These are phyloP conservation scores for Lissonota sp. DNA, from an alignment of 2,888 invertebrate species.

Conservation along the genomic window DNA sequence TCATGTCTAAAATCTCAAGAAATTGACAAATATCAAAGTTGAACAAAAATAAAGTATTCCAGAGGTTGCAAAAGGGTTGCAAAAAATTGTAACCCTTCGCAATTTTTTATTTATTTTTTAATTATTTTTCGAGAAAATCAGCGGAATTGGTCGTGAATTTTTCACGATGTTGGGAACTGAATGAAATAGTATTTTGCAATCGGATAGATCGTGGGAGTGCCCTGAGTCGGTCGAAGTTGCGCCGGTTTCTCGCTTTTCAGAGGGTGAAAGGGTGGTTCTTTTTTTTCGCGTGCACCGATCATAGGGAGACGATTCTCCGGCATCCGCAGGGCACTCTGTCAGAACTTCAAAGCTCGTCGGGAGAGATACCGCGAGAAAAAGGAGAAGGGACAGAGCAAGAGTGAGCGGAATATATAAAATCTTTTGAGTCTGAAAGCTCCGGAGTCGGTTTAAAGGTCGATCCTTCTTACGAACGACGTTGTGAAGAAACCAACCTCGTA, in stretches of 20 bases:
- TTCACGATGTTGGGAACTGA: slow-evolving; percentile 35
- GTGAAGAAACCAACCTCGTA: slow-evolving; percentile 28
- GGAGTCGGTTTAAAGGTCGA: slow-evolving; percentile 64
- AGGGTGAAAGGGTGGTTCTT: not conserved
- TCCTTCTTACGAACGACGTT: slow-evolving; percentile 43
- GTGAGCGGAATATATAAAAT: slow-evolving; percentile 22
- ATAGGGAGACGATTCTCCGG: slow-evolving; percentile 28
- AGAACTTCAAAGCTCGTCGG: slow-evolving; percentile 57
- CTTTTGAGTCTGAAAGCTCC: slow-evolving; percentile 52
- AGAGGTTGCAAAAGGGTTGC: no score
- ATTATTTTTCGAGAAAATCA: no score
- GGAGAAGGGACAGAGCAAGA: slow-evolving; percentile 17
- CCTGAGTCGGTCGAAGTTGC: slow-evolving; percentile 30
- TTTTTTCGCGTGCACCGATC: not conserved
- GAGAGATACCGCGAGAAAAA: not conserved
- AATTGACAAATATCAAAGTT: no score
- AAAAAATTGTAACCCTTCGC: no score
- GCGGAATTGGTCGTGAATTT: not conserved
- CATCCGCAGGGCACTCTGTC: slow-evolving; percentile 45
- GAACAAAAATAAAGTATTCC: no score
- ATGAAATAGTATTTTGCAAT: slow-evolving; percentile 60
- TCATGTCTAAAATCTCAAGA: no score
- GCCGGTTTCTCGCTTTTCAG: slow-evolving; percentile 13
- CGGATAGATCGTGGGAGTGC: slow-evolving; percentile 41
- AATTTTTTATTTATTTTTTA: no score